Evolutionary conservation across 2,888 invertebrate species (phyloP).

Genomic region (Polymixis flavicincta): DNA sequence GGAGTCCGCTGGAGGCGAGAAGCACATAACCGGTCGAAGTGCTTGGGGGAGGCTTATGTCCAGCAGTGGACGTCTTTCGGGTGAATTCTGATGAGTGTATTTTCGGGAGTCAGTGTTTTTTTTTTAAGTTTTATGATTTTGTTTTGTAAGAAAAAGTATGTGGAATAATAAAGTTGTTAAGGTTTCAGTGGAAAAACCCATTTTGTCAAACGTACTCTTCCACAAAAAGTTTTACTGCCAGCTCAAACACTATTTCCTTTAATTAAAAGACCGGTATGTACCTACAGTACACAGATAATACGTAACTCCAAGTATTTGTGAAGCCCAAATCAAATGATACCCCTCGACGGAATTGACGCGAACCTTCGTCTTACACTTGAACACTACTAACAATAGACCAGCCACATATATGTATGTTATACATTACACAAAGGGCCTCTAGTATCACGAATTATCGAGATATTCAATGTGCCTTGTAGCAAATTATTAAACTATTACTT

Average conservation of each 20-base stretch:
- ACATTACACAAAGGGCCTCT: slow-evolving; percentile 17
- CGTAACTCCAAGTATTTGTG: slow-evolving; percentile 22
- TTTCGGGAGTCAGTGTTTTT: too few species aligned
- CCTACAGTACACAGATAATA: slow-evolving; percentile 9
- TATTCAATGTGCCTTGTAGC: background rate
- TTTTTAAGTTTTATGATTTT: too few species aligned
- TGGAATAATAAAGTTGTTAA: background rate
- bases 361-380: slow-evolving; percentile 50
- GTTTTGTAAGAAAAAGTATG: background rate
- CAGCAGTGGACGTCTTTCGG: too few species aligned
- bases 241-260: background rate
- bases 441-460: slow-evolving; percentile 6
- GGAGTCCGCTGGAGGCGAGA: too few species aligned
- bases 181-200: background rate
- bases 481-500: slow-evolving; percentile 5
- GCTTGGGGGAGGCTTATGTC: too few species aligned
- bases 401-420: slow-evolving; percentile 6
- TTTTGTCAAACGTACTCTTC: too few species aligned
- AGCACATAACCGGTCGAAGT: too few species aligned
- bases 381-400: slow-evolving; percentile 42
- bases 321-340: slow-evolving; percentile 53
- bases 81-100: too few species aligned
- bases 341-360: slow-evolving; percentile 37
- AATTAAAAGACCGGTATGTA: slow-evolving; percentile 19
- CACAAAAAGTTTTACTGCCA: background rate